A percentile compares a stretch with the other conserved stretches of the same genome.
Conservation (phyloP, 2,113 vertebrate species). For the Zapornia atra region DNA sequence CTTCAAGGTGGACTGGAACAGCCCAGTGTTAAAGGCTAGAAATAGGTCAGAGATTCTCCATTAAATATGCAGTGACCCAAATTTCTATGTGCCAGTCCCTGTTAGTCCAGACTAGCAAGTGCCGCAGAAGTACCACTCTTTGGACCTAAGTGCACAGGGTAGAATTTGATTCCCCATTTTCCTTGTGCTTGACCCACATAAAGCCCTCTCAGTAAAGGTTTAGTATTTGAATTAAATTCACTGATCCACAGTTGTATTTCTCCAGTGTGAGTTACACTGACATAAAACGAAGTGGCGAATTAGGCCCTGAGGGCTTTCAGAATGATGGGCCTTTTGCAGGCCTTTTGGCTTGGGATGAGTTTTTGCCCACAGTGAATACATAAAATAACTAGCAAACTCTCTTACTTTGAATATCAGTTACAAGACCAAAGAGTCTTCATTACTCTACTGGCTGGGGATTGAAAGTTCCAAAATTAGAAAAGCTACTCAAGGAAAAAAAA, state of each 20-base stretch:
- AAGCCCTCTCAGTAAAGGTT: constrained; percentile 28
- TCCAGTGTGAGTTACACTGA: constrained; percentile 41
- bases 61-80: constrained; percentile 11
- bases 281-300: constrained; percentile 44
- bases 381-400: constrained; percentile 60
- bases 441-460: constrained; percentile 42
- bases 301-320: constrained; percentile 35
- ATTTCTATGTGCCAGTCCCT: background rate
- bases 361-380: constrained; percentile 50
- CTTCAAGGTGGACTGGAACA: background rate
- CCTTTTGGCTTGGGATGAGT: constrained; percentile 15
- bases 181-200: constrained; percentile 53
- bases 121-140: background rate
- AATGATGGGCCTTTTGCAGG: constrained; percentile 32
- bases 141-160: background rate
- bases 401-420: constrained; percentile 50
- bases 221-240: constrained; percentile 53
- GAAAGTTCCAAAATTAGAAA: constrained; percentile 45
- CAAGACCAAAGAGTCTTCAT: constrained; percentile 38
- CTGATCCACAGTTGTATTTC: constrained; percentile 29
- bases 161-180: constrained; percentile 6
- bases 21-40: background rate
- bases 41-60: constrained; percentile 30
- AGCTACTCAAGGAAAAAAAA: constrained; percentile 30
- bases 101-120: background rate